Percentiles rank a stretch among this genome's conserved stretches.
Conservation (phyloP, 2,888 invertebrate species). For the Drosophila falleni region DNA sequence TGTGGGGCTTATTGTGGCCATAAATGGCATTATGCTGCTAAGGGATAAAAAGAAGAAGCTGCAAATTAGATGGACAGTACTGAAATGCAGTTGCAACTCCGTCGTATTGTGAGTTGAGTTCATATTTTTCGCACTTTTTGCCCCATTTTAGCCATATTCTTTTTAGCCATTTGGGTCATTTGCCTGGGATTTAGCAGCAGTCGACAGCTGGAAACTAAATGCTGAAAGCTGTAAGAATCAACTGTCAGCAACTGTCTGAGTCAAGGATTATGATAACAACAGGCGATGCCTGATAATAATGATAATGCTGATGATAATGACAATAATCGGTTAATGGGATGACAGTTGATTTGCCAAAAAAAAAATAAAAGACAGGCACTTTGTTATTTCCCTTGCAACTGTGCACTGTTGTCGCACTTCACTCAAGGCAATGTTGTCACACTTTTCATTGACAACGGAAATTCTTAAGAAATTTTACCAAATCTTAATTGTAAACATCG, state of each 20-base stretch:
- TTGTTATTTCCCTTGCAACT: slow-evolving; percentile 1
- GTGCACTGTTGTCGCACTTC: slow-evolving; percentile 24
- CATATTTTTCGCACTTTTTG: slow-evolving; percentile 31
- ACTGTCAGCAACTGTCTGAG: slow-evolving; percentile 25
- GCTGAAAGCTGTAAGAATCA: neutral
- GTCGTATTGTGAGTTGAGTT: slow-evolving; percentile 12
- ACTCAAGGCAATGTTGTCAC: neutral
- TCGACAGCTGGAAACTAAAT: neutral
- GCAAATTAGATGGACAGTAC: slow-evolving; percentile 55
- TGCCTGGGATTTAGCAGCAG: slow-evolving; percentile 50
- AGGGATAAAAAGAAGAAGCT: slow-evolving; percentile 27
- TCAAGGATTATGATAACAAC: slow-evolving; percentile 40
- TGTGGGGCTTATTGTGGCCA: slow-evolving; percentile 61
- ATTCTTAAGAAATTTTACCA: too few relatives aligned
- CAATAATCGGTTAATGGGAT: slow-evolving; percentile 15
- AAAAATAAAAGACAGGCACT: neutral
- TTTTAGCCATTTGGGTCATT: slow-evolving; percentile 24
- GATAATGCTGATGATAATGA: slow-evolving; percentile 20
- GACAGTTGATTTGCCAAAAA: neutral
- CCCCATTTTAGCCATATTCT: neutral
- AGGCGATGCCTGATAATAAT: slow-evolving; percentile 29
- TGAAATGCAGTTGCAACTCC: slow-evolving; percentile 19
- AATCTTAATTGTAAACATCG: neutral
- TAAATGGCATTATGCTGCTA: slow-evolving; percentile 77
- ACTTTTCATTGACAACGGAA: neutral